These are phyloP conservation scores for Epinephelus malabaricus DNA, from an alignment of 2,797 vertebrate genomes.

Conservation along the genomic window DNA sequence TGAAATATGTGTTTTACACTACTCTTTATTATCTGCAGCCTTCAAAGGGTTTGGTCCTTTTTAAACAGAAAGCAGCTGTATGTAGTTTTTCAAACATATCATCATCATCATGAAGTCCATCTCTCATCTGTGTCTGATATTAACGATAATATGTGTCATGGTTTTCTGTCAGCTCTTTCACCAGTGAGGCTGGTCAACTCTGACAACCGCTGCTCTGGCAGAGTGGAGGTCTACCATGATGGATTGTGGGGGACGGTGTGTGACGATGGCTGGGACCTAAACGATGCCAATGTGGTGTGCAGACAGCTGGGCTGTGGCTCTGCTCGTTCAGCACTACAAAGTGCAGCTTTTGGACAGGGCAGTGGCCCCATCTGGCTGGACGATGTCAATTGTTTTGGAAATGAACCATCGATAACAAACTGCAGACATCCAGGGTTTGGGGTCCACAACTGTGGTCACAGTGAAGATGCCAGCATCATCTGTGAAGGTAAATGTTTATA, in stretches of 20 bases:
- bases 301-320: slow-evolving; percentile 52
- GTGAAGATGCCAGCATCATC: slow-evolving; percentile 48
- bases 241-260: slow-evolving; percentile 69
- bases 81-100: no score
- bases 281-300: slow-evolving; percentile 53
- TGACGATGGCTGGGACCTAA: slow-evolving; percentile 57
- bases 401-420: slow-evolving; percentile 27
- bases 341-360: slow-evolving; percentile 39
- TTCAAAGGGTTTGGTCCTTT: background rate
- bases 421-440: slow-evolving; percentile 50
- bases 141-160: background rate
- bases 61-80: background rate
- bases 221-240: slow-evolving; percentile 65
- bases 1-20: background rate
- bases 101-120: background rate
- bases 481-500: slow-evolving; percentile 31
- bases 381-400: slow-evolving; percentile 41
- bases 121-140: background rate
- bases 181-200: slow-evolving; percentile 58
- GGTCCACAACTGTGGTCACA: slow-evolving; percentile 40
- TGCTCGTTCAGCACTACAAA: slow-evolving; percentile 15
- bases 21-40: background rate
- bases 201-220: slow-evolving; percentile 62
- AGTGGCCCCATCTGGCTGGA: slow-evolving; percentile 57
- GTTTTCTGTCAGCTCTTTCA: slow-evolving; percentile 30